phyloP scores from a whole-genome alignment of 2,113 vertebrate species.

The Hypanus sabinus region DNA sequence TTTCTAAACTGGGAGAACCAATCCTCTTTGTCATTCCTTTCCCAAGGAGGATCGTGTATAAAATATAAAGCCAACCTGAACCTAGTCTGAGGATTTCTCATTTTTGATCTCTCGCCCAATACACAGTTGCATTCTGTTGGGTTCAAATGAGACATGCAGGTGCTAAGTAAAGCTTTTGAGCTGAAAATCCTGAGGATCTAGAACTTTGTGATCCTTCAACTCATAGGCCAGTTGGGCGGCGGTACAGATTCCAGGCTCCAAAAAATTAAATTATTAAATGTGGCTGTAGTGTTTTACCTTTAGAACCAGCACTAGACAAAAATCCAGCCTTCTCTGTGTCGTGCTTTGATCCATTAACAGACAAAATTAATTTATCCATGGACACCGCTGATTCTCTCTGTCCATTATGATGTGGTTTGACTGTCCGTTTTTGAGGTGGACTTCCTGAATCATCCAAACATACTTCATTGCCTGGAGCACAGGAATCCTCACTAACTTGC shows the following conservation, averaged over 20 bases:
- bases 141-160: no score
- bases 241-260: no score
- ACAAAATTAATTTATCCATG: conserved; percentile 52
- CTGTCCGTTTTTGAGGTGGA: conserved; percentile 48
- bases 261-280: conserved; percentile 2
- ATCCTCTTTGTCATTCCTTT: background rate
- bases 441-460: conserved; percentile 42
- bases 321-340: conserved; percentile 3
- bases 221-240: no score
- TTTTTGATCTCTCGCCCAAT: no score
- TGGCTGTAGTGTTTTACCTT: conserved; percentile 13
- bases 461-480: conserved; percentile 16
- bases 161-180: no score
- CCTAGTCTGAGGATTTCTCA: no score
- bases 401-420: conserved; percentile 42
- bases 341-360: conserved; percentile 49
- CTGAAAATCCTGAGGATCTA: no score
- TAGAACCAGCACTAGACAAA: background rate
- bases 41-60: no score
- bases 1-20: background rate
- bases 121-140: no score
- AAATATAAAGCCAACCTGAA: background rate
- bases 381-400: conserved; percentile 45
- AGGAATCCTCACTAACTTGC: background rate
- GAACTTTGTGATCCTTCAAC: no score